Evolutionary conservation across 2,113 vertebrate species (phyloP), one percentile per base, ranked within the genome.

Genomic region (Micronisus gabar): DNA sequence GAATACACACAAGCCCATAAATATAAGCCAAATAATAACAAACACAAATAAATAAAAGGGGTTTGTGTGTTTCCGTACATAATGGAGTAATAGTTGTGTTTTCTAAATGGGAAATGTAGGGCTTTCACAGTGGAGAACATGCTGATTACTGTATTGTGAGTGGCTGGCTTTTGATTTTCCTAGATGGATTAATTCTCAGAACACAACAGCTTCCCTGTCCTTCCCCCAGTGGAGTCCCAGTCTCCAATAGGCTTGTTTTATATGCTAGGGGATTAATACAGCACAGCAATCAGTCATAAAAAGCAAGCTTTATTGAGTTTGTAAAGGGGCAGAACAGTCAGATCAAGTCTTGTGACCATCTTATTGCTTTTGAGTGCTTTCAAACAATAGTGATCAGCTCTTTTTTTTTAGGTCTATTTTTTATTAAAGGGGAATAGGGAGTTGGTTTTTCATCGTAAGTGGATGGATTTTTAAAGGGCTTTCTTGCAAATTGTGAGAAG

Each of bases 111-210:
- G 97, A 98, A 98, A 92, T 58, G 81, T 91, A 93, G 96, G 97
- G 96, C 98, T 98, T 98, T 98, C 98, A 97, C 62, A 97, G 98
- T 94, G 98, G 75, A 98, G 99, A 99, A 98, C 98, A 98, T 93
- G 98, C 98, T 97, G 98, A 98, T 98, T 98, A 98, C 98, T 98
- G 98, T 98, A 98, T 99, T 99, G 98, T 99, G 97, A 98, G 98
- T 96, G 96, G 96, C 98, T 99, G 99, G 98, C 99, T 97, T 99
- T 98, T 98, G 98, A 97, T 97, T 97, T 97, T 98, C 96, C 89
- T 80, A 95, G 98, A 98, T 98, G 98, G 98, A 98, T 98, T 91
- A 91, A 93, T 96, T 98, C 98, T 94, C 38, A 6, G 97, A 90
- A 98, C 98, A 99, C 98, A 98, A 98, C 98, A 97, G 98, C 97